These are phyloP conservation scores for Harlomillsia oculata DNA, from an alignment of 1,140 invertebrate genomes.

Conservation along the genomic window DNA sequence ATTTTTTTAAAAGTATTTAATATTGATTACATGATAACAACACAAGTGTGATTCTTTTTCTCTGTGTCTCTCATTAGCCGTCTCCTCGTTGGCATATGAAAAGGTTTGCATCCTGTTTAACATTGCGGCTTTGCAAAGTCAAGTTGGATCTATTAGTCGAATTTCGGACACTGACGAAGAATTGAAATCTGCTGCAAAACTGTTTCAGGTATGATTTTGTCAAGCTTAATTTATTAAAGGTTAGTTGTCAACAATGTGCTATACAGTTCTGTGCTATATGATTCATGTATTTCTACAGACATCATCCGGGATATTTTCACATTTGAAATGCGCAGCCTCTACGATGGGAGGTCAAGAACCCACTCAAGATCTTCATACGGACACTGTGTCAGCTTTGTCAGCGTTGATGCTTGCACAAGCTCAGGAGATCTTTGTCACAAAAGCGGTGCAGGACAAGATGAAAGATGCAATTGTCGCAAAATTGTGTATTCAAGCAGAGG, in stretches of 20 bases:
- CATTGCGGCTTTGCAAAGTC: slow-evolving; percentile 85
- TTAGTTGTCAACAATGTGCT: too few species aligned
- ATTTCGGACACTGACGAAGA: slow-evolving; percentile 79
- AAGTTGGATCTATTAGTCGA: slow-evolving; percentile 73
- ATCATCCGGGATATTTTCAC: slow-evolving; percentile 77
- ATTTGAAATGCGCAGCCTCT: slow-evolving; percentile 71
- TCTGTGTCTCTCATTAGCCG: too few species aligned
- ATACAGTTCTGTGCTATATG: too few species aligned
- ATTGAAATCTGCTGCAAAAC: slow-evolving; percentile 81
- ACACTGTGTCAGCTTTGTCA: slow-evolving; percentile 73
- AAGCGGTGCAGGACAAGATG: slow-evolving; percentile 73
- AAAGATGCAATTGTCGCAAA: slow-evolving; percentile 58
- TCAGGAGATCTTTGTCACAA: slow-evolving; percentile 91
- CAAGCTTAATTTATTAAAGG: not conserved
- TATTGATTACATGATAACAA: not conserved
- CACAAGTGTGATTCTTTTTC: not conserved
- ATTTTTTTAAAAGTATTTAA: not conserved
- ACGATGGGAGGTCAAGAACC: slow-evolving; percentile 84
- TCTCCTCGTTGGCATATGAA: slow-evolving; percentile 80
- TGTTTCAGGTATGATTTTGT: slow-evolving; percentile 62
- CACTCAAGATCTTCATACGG: slow-evolving; percentile 86
- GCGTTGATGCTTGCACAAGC: slow-evolving; percentile 92
- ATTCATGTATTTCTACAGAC: slow-evolving; percentile 13
- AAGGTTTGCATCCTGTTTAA: slow-evolving; percentile 94
- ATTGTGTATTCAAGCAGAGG: slow-evolving; percentile 81